phyloP scores from a whole-genome alignment of 2,888 invertebrate species.

The Neria commutata region DNA sequence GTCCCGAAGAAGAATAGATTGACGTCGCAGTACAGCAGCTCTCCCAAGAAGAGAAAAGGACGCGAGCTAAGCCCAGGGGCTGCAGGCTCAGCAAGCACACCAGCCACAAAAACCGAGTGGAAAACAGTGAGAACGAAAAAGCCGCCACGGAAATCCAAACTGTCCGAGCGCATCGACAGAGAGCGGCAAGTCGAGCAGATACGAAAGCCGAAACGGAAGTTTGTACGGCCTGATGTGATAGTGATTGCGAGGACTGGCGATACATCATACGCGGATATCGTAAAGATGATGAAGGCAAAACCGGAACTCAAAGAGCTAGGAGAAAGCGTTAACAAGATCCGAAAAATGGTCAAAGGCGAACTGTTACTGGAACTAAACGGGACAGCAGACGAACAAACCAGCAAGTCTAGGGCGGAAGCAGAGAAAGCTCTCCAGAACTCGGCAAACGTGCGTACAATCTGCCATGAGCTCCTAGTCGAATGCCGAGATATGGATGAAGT shows the following conservation, averaged over 20 bases:
- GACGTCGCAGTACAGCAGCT: no score
- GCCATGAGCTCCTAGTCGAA: neutral
- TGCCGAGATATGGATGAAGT: neutral
- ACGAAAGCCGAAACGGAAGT: neutral
- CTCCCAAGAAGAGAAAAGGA: no score
- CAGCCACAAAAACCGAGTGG: no score
- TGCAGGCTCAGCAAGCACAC: no score
- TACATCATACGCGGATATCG: constrained; percentile 6
- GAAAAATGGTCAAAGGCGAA: constrained; percentile 8
- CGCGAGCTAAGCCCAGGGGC: no score
- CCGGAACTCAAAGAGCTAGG: constrained; percentile 11
- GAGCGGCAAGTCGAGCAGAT: no score
- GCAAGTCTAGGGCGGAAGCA: neutral
- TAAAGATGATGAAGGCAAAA: constrained; percentile 8
- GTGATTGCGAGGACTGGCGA: neutral
- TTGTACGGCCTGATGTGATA: neutral
- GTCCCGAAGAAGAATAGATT: no score
- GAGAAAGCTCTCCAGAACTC: neutral
- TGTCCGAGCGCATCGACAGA: no score
- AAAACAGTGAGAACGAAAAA: no score
- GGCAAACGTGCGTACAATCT: neutral
- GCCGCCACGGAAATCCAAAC: no score
- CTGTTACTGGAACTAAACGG: neutral
- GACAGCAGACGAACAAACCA: neutral
- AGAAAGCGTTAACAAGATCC: constrained; percentile 3